Conservation (phyloP, 2,797 vertebrate species). For the Serranus cabrilla region DNA sequence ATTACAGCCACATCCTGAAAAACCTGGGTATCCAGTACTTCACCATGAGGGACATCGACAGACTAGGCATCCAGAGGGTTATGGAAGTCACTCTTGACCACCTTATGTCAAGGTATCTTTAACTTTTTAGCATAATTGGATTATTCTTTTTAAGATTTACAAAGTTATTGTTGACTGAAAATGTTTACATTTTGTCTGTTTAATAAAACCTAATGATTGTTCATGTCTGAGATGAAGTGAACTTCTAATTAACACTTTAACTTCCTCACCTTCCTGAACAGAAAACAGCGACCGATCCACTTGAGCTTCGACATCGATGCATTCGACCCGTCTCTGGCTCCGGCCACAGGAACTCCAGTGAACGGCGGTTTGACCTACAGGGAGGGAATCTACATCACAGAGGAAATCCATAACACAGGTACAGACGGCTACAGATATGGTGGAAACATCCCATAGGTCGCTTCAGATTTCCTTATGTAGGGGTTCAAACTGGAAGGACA, state of each 20-base stretch:
- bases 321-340: constrained; percentile 95
- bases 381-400: constrained; percentile 96
- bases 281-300: constrained; percentile 94
- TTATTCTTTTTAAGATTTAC: background rate
- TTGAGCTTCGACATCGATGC: constrained; percentile 98
- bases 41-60: constrained; percentile 97
- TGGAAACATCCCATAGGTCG: fast-evolving
- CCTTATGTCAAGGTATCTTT: constrained; percentile 91
- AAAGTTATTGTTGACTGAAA: background rate
- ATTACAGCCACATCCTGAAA: constrained; percentile 93
- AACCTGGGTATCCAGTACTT: constrained; percentile 95
- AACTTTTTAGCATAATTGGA: background rate
- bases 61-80: constrained; percentile 95
- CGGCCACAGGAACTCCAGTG: constrained; percentile 96
- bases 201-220: background rate
- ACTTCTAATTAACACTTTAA: background rate
- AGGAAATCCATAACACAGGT: constrained; percentile 98
- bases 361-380: constrained; percentile 98
- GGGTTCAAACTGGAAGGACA: too few species aligned
- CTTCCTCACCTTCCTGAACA: constrained; percentile 60
- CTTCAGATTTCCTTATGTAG: background rate
- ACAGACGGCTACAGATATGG: constrained; percentile 32
- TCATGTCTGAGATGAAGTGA: background rate
- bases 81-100: constrained; percentile 96
- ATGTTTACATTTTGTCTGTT: background rate